Evolutionary conservation across 2,113 vertebrate genomes (phyloP).

Genomic region (Lampris megalopsis): DNA sequence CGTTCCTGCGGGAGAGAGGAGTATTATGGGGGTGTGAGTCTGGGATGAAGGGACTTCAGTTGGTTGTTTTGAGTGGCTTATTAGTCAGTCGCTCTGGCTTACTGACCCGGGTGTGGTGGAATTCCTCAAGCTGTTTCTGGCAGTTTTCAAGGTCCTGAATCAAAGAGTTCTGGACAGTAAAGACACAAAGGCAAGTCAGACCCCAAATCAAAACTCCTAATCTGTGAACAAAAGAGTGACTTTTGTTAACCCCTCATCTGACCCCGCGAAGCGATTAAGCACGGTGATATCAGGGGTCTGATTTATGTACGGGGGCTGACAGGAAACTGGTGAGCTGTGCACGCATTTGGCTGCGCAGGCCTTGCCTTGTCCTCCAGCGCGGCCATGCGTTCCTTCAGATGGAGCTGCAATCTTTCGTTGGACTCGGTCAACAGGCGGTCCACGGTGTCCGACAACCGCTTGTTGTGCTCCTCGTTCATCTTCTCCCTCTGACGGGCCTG

Average conservation of each 20-base stretch:
- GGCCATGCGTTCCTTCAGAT: slow-evolving; percentile 96
- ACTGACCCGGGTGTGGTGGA: slow-evolving; percentile 91
- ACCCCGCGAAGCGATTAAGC: slow-evolving; percentile 5
- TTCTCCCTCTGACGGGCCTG: slow-evolving; percentile 97
- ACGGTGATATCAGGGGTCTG: background rate
- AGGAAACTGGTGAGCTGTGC: no score
- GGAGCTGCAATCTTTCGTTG: slow-evolving; percentile 95
- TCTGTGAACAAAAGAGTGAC: background rate
- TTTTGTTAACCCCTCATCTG: slow-evolving; percentile 5
- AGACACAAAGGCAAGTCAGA: slow-evolving; percentile 10
- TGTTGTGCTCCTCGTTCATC: slow-evolving; percentile 99
- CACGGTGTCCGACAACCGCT: slow-evolving; percentile 93
- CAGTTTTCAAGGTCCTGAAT: slow-evolving; percentile 95
- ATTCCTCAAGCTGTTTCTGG: slow-evolving; percentile 94
- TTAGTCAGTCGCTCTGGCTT: background rate
- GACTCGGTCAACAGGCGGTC: slow-evolving; percentile 95
- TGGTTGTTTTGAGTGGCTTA: background rate
- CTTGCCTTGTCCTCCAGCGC: slow-evolving; percentile 93
- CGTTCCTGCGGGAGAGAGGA: slow-evolving; percentile 83
- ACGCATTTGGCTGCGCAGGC: background rate
- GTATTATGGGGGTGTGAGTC: background rate
- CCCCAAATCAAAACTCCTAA: background rate
- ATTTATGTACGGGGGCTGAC: no score
- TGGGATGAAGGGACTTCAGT: background rate
- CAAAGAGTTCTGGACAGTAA: slow-evolving; percentile 87